These are phyloP conservation scores for Agrotis segetum DNA, from an alignment of 2,888 invertebrate genomes.

Conservation along the genomic window DNA sequence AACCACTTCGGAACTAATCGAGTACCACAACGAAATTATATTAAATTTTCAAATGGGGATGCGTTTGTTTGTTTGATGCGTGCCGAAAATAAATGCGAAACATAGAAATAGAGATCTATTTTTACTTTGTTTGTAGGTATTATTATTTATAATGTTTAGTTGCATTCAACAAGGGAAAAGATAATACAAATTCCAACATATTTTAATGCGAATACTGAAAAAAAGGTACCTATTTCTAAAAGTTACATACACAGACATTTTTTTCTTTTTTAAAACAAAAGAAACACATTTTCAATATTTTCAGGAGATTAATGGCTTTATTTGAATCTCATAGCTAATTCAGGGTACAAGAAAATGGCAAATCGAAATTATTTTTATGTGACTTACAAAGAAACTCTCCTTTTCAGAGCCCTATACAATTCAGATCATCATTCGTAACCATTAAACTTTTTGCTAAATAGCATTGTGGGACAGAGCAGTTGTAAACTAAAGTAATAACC, in stretches of 20 bases:
- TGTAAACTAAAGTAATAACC: slow-evolving; percentile 66
- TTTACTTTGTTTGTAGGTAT: slow-evolving; percentile 10
- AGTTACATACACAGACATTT: not conserved
- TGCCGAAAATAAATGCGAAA: slow-evolving; percentile 60
- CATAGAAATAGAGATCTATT: slow-evolving; percentile 25
- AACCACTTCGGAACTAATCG: slow-evolving; percentile 87
- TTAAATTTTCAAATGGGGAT: slow-evolving; percentile 80
- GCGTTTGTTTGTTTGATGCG: slow-evolving; percentile 65
- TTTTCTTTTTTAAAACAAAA: not conserved
- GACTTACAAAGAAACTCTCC: not conserved
- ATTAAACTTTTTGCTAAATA: slow-evolving; percentile 69
- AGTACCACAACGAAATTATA: slow-evolving; percentile 83
- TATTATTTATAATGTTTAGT: slow-evolving; percentile 10
- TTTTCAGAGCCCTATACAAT: slow-evolving; percentile 24
- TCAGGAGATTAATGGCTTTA: not conserved
- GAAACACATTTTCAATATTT: not conserved
- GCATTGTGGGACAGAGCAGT: slow-evolving; percentile 62
- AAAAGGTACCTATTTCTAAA: not conserved
- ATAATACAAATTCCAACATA: not conserved
- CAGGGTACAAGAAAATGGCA: not conserved
- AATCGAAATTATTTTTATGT: not conserved
- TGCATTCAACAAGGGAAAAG: not conserved
- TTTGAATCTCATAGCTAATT: not conserved
- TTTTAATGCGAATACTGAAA: not conserved
- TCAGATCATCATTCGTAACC: slow-evolving; percentile 54